Conservation (phyloP, 2,113 vertebrate genomes). For the Catharus fuscescens region DNA sequence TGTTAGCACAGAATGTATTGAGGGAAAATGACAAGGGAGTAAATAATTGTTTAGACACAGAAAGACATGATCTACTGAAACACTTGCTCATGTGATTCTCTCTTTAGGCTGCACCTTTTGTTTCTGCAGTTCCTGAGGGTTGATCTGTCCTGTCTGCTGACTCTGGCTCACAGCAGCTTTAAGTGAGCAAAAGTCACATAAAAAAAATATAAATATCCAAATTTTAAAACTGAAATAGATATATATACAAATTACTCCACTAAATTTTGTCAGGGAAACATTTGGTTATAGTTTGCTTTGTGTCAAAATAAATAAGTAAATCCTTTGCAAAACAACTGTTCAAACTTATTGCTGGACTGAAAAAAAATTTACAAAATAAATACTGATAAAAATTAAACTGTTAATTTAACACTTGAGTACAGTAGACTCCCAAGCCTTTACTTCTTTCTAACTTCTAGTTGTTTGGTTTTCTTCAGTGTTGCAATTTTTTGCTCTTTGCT, state of each 20-base stretch:
- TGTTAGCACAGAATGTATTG: neutral
- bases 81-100: neutral
- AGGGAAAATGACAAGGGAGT: neutral
- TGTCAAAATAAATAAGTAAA: neutral
- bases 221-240: neutral
- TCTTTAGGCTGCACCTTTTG: neutral
- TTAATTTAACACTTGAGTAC: neutral
- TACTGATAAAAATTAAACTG: neutral
- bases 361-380: neutral
- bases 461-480: neutral
- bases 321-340: neutral
- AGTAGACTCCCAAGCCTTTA: neutral
- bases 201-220: neutral
- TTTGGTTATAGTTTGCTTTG: neutral
- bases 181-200: neutral
- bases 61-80: neutral
- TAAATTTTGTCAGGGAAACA: neutral
- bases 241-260: neutral
- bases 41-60: neutral
- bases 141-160: neutral
- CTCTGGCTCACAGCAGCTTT: neutral
- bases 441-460: neutral
- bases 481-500: neutral
- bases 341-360: neutral
- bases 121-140: neutral